Evolutionary conservation across 2,113 vertebrate genomes (phyloP), one percentile per base, ranked within the genome.

Genomic region (Malaclemys terrapin): DNA sequence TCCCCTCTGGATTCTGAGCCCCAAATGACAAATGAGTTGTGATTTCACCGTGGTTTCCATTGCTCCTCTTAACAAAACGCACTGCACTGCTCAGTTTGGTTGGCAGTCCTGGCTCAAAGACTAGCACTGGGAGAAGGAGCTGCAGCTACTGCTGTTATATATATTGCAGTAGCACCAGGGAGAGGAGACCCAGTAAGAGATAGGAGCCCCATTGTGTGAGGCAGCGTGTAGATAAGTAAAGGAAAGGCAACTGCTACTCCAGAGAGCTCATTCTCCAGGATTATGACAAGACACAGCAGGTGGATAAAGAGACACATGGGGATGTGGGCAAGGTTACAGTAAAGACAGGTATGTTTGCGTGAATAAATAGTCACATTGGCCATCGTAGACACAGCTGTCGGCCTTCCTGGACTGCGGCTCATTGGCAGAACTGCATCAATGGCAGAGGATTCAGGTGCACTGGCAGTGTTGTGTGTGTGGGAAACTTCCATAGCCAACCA

Each of bases 141-240:
- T 17, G 52, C 27, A n/a, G 11, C 79, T 38, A 19, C 42, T 65
- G 72, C 35, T 87, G 31, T 22, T 57, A 78, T 2, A 0, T 12
- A 8, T 69, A 25, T 76, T 35, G 8, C 1, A 6, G 19, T 92
- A 80, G 54, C 79, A 86, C 38, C 16, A 45, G 14, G 35, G 72
- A 47, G 5, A 27, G 35, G 80, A 47, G 8, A 20, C 17, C 54
- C 84, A 80, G 80, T 16, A 8, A 57, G 47, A 65, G 75, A 86
- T 14, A 57, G 56, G 59, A 80, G 65, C 87, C 79, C 24, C 0
- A 0, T 29, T 10, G 17, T 82, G 35, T 24, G 3, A 0, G 0
- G 1, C 50, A 52, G 78, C 9, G 17, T 49, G 11, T 0, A 0
- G 22, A 78, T 25, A 57, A 17, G 20, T 10, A 6, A 19, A 78